Evolutionary conservation across 1,140 invertebrate species (phyloP).

Genomic region (Tetramorium simillimum): DNA sequence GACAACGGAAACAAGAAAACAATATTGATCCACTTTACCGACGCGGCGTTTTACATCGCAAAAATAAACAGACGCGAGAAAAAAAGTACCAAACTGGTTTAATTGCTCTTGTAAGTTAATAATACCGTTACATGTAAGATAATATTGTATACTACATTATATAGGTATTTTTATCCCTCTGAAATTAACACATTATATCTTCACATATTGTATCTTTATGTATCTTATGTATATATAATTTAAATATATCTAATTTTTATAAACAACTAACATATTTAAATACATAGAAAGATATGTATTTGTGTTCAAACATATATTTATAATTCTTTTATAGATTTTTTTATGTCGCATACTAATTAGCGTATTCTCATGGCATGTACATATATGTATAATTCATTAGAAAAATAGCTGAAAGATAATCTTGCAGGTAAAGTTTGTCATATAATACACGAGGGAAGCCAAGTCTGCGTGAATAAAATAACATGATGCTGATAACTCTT

Average conservation of each 20-base stretch:
- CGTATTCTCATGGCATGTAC: background rate
- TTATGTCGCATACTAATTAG: background rate
- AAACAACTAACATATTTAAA: background rate
- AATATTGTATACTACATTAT: background rate
- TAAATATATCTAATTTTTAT: background rate
- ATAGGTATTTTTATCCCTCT: no score
- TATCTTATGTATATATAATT: background rate
- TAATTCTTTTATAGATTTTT: background rate
- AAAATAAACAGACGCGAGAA: slow-evolving; percentile 7
- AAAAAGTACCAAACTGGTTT: background rate
- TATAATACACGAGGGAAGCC: background rate
- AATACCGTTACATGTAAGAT: background rate
- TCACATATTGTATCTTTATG: background rate
- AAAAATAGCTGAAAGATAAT: background rate
- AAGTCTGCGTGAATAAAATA: slow-evolving; percentile 18
- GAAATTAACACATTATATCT: background rate
- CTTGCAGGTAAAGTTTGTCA: slow-evolving; percentile 6
- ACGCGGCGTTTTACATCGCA: slow-evolving; percentile 21
- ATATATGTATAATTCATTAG: background rate
- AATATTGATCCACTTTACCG: slow-evolving; percentile 48
- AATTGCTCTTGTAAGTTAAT: background rate
- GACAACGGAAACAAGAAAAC: slow-evolving; percentile 52
- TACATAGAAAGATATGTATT: background rate
- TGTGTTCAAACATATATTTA: background rate
- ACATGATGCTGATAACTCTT: slow-evolving; percentile 18